Percentiles rank a stretch among this genome's conserved stretches.
Conservation (phyloP, 2,888 invertebrate species). For the Elysia crispata region DNA sequence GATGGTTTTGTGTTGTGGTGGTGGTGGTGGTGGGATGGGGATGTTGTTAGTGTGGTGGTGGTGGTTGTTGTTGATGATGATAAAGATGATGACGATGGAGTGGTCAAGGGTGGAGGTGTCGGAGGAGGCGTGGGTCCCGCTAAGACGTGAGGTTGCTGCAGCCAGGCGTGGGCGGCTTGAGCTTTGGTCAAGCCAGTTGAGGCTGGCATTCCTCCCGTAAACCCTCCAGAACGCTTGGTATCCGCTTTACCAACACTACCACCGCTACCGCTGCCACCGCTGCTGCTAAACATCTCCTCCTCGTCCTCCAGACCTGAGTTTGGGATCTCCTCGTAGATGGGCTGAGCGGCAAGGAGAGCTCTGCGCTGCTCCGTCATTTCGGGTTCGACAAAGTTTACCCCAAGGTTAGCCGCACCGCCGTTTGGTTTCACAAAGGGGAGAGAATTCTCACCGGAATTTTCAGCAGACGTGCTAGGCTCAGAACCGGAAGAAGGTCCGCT, state of each 20-base stretch:
- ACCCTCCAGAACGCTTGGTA: neutral
- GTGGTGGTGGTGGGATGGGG: constrained; percentile 33
- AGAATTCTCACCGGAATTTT: too few species aligned
- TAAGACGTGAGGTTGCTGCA: constrained; percentile 38
- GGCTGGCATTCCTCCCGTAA: neutral
- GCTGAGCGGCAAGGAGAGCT: constrained; percentile 65
- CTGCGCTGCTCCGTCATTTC: constrained; percentile 62
- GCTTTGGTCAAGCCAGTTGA: constrained; percentile 24
- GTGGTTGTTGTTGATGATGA: neutral
- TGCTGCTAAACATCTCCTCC: neutral
- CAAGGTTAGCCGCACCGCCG: constrained; percentile 21
- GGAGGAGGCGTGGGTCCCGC: constrained; percentile 11
- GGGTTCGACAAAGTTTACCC: constrained; percentile 47
- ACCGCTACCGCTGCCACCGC: constrained; percentile 23
- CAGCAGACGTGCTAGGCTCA: neutral
- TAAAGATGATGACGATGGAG: neutral
- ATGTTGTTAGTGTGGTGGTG: neutral
- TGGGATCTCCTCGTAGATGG: constrained; percentile 71
- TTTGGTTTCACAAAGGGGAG: too few species aligned
- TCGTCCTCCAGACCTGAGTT: constrained; percentile 55
- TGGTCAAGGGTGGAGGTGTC: neutral
- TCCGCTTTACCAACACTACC: constrained; percentile 35
- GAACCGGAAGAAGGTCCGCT: constrained; percentile 34
- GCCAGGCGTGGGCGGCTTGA: constrained; percentile 32
- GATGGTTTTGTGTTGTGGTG: neutral